Base-by-base conservation (phyloP, 2,888 invertebrate species). In the Heliconius cydno region DNA sequence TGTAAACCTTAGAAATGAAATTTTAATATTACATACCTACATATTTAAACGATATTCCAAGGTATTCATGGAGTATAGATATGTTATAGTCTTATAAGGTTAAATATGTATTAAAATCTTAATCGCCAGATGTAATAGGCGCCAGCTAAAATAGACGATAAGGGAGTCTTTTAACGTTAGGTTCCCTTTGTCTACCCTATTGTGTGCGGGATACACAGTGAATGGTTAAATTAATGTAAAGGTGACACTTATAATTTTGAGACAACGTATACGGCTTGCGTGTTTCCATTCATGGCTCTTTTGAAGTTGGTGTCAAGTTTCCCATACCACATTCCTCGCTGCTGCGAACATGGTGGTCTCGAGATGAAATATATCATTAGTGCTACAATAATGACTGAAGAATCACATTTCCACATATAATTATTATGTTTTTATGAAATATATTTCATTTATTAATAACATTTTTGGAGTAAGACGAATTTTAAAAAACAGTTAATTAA, bases 281-380 rank as follows among this genome's bases (percentile, higher is more conserved):
- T 87, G 86, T 86, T 87, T 87, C 83, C 86, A 86, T 86, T 86
- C 85, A 85, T 83, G 82, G 77, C 79, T 85, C 87, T 89, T 86
- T 87, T 85, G 86, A 86, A 84, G 68, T 75, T 79, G 85, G 87
- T 90, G 88, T 91, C 89, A 84, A 83, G 88, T 91, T 89, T 89
- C 90, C 84, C 87, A 88, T 87, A 87, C 86, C 87, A 88, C 90
- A 92, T 90, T 90, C 89, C 86, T 87, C 83, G 86, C 86, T 85
- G 86, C 86, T 84, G 84, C 86, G 80, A 85, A 83, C 87, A 85
- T 82, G 89, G 89, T 91, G 91, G 91, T 91, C 85, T 79, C 74
- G 74, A 66, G 74, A 72, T 83, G 80, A 83, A 80, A 83, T 81
- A 76, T 79, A 80, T 78, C 78, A 79, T 79, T 77, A 81, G 46